A percentile compares a stretch with the other conserved stretches of the same genome.
phyloP scores from a whole-genome alignment of 2,888 invertebrate species.

The Catocala sponsa region DNA sequence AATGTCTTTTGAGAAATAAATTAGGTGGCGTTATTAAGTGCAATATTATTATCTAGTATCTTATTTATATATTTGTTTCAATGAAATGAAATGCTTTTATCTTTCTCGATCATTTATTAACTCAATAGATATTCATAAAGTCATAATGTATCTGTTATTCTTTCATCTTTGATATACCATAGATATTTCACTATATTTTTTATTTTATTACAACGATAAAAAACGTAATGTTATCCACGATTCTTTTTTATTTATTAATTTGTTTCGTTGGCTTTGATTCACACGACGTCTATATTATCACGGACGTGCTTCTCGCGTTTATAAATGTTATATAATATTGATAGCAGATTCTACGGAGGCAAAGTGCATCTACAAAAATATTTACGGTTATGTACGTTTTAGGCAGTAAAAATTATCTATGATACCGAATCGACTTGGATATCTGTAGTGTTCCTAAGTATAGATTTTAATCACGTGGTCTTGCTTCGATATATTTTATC shows the following conservation, averaged over 20 bases:
- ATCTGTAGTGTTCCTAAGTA: too few species aligned
- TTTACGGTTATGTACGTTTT: too few species aligned
- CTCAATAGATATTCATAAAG: constrained; percentile 1
- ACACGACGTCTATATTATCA: not conserved
- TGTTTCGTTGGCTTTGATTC: constrained; percentile 2
- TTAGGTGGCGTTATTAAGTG: not conserved
- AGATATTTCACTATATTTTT: constrained; percentile 6
- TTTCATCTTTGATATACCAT: constrained; percentile 9
- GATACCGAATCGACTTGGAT: too few species aligned
- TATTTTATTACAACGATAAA: constrained; percentile 9
- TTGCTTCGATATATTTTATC: too few species aligned
- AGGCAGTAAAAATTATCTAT: too few species aligned
- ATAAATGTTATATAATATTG: not conserved
- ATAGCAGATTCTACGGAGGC: not conserved
- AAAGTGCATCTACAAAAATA: too few species aligned
- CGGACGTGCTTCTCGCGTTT: not conserved
- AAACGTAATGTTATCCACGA: not conserved
- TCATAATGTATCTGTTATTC: constrained; percentile 8
- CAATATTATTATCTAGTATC: not conserved
- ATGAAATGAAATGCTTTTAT: constrained; percentile 6
- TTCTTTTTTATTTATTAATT: not conserved
- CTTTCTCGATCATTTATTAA: not conserved
- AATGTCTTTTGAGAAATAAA: not conserved
- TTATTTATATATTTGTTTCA: not conserved
- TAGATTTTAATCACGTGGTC: too few species aligned